A percentile compares a stretch with the other conserved stretches of the same genome.
Conservation (phyloP, 2,113 vertebrate genomes). For the Corythornis madagascariensis region DNA sequence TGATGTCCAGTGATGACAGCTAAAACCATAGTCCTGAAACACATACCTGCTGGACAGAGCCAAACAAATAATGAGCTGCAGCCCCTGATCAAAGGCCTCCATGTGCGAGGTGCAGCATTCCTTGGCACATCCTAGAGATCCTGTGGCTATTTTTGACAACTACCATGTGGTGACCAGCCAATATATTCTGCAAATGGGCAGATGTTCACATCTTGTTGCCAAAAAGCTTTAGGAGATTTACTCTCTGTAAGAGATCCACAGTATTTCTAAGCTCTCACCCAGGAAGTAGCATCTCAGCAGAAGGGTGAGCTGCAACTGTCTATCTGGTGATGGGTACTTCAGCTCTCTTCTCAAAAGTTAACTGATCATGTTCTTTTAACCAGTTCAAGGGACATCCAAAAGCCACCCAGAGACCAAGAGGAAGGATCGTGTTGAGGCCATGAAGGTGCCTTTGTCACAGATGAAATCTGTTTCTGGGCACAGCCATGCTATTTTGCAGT, state of each 20-base stretch:
- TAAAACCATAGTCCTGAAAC: conserved; percentile 8
- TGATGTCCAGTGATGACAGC: background rate
- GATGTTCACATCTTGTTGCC: conserved; percentile 15
- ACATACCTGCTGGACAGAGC: background rate
- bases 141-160: conserved; percentile 42
- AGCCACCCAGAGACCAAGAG: background rate
- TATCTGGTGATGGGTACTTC: background rate
- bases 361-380: background rate
- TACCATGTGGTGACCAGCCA: background rate
- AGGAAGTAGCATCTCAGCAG: background rate
- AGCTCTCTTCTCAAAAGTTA: background rate
- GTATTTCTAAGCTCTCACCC: background rate
- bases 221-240: conserved; percentile 19
- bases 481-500: background rate
- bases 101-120: conserved; percentile 26
- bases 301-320: background rate
- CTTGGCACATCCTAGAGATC: conserved; percentile 18
- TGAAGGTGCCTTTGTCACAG: background rate
- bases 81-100: conserved; percentile 34
- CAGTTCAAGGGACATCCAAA: background rate
- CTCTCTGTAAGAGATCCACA: background rate
- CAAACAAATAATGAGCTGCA: conserved; percentile 7
- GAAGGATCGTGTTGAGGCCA: background rate
- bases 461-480: background rate
- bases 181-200: conserved; percentile 11